A percentile compares a stretch with the other conserved stretches of the same genome.
Evolutionary conservation across 2,113 vertebrate genomes (phyloP).

Genomic region (Syrrhaptes paradoxus): DNA sequence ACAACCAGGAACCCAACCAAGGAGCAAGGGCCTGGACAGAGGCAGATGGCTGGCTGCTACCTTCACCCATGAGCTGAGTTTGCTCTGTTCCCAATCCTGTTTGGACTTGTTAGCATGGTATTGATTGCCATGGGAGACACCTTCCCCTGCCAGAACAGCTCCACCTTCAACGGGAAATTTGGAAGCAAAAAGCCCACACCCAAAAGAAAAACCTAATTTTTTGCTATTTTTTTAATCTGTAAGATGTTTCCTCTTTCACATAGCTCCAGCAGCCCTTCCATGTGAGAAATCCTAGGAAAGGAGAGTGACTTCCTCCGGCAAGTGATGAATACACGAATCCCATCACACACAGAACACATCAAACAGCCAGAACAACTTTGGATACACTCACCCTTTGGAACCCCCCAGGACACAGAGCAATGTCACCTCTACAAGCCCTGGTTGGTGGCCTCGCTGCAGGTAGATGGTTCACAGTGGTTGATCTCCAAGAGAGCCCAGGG

Average conservation of each 20-base stretch:
- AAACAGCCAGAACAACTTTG: background rate
- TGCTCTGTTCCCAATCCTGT: background rate
- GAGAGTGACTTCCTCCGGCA: slow-evolving; percentile 18
- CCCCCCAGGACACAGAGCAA: background rate
- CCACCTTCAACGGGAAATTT: slow-evolving; percentile 34
- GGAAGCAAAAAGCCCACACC: slow-evolving; percentile 16
- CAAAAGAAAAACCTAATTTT: slow-evolving; percentile 1
- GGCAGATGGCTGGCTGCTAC: background rate
- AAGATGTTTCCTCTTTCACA: slow-evolving; percentile 34
- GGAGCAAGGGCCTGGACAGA: background rate
- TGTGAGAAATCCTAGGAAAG: slow-evolving; percentile 45
- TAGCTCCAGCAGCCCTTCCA: background rate
- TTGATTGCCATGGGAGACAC: slow-evolving; percentile 17
- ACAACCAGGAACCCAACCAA: background rate
- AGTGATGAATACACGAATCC: background rate
- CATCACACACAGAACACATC: background rate
- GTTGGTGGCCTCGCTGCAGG: background rate
- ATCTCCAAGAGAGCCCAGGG: background rate
- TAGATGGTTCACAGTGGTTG: background rate
- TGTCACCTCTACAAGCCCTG: background rate
- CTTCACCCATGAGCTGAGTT: background rate
- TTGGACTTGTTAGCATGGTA: background rate
- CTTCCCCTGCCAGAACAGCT: background rate
- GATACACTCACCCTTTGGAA: background rate
- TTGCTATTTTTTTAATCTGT: background rate